These are phyloP conservation scores for Heliconius cydno DNA, from an alignment of 2,888 invertebrate species.

Conservation along the genomic window DNA sequence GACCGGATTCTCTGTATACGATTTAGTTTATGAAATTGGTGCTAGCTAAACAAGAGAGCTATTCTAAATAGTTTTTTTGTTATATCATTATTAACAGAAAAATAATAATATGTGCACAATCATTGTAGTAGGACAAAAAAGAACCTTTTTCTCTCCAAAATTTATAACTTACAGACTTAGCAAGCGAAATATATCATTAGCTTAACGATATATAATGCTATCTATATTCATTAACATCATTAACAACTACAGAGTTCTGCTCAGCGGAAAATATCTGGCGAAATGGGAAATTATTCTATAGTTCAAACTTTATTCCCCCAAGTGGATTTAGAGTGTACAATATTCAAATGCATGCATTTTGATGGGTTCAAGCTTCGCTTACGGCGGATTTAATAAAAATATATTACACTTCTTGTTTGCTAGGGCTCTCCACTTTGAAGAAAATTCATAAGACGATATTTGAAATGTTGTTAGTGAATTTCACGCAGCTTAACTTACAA, in stretches of 20 bases:
- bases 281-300: not conserved
- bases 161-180: not conserved
- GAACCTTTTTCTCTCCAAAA: not conserved
- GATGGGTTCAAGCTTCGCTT: not conserved
- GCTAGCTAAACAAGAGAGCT: too few relatives aligned
- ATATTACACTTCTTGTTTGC: too few relatives aligned
- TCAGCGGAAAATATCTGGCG: not conserved
- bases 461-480: not conserved
- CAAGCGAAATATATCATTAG: not conserved
- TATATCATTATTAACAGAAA: too few relatives aligned
- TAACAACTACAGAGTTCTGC: not conserved
- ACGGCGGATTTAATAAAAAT: not conserved
- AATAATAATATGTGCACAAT: too few relatives aligned
- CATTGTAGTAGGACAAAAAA: not conserved
- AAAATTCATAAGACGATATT: not conserved
- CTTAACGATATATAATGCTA: not conserved
- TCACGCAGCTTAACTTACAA: not conserved
- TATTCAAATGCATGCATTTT: not conserved
- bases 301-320: not conserved
- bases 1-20: too few relatives aligned
- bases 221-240: slow-evolving; percentile 5
- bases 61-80: too few relatives aligned
- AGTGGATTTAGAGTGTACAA: not conserved
- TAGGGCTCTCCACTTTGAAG: not conserved
- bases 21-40: too few relatives aligned